Evolutionary conservation across 2,113 vertebrate genomes (phyloP), one percentile per base, ranked within the genome.

Genomic region (Eidolon helvum): DNA sequence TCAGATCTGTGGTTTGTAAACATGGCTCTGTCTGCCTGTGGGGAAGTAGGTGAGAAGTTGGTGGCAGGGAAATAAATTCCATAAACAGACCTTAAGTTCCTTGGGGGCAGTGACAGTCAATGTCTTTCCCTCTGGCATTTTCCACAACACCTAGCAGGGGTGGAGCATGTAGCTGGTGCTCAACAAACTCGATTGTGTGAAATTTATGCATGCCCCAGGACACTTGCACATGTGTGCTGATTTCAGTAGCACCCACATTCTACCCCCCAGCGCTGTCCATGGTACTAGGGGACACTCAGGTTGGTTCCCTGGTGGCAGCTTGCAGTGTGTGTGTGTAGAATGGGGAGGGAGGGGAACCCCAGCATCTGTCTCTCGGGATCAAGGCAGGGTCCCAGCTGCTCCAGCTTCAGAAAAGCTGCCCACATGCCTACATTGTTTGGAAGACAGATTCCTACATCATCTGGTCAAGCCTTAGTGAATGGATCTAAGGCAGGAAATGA

Each of bases 211-310:
- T 21, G 45, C 8, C 66, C 30, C 68, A 82, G 74, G 48, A 33
- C n/a, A 11, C 5, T 1, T 2, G 1, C 28, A 28, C 3, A 0
- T 4, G 15, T 9, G 3, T n/a, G 43, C 57, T 84, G 61, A 11
- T 48, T 61, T 91, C 18, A 57, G 30, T 0, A 38, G 43, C 21
- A 8, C 55, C 68, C 30, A 24, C 10, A 35, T 15, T 7, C 22
- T 10, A 0, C 0, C 0, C 26, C 11, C 0, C 0, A 4, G 77
- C 0, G n/a, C 96, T 97, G 96, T 90, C 96, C 94, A 79, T 59
- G 57, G 97, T 95, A n/a, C 87, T n/a, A 79, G 14, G 0, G 21
- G 28, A 19, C 5, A 10, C 10, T 30, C 5, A 22, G 53, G 21
- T 40, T 53, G 75, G 33, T 66, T 95, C 28, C 91, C 86, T 50